These are phyloP conservation scores for Auanema freiburgensis DNA, from an alignment of 2,888 invertebrate genomes.

Conservation along the genomic window DNA sequence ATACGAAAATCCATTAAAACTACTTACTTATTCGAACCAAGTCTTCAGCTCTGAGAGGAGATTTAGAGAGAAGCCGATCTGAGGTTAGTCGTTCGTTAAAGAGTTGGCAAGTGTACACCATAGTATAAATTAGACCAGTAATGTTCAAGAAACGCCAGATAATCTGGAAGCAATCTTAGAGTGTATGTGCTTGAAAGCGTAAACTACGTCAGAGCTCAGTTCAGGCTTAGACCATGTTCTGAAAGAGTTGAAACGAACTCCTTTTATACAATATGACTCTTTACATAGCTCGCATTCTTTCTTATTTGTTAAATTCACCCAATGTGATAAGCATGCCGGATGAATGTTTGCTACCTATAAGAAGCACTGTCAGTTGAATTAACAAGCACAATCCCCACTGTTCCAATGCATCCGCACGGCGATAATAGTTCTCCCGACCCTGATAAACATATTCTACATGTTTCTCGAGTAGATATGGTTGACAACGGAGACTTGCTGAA, in stretches of 20 bases:
- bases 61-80: neutral
- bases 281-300: slow-evolving; percentile 54
- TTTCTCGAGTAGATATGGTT: slow-evolving; percentile 14
- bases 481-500: too few relatives aligned
- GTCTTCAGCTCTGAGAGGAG: slow-evolving; percentile 7
- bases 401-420: slow-evolving; percentile 56
- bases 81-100: slow-evolving; percentile 4
- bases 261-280: slow-evolving; percentile 40
- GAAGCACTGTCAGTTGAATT: neutral
- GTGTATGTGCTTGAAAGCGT: neutral
- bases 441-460: slow-evolving; percentile 58
- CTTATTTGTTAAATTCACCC: slow-evolving; percentile 50
- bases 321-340: slow-evolving; percentile 50
- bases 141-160: neutral
- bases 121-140: neutral
- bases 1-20: neutral
- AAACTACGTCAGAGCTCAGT: neutral
- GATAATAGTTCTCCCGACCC: slow-evolving; percentile 52
- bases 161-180: neutral
- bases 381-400: slow-evolving; percentile 27
- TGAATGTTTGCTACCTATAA: slow-evolving; percentile 52
- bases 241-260: slow-evolving; percentile 38
- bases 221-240: slow-evolving; percentile 44
- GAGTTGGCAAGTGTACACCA: slow-evolving; percentile 5
- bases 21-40: slow-evolving; percentile 4